Base-by-base conservation (phyloP, 2,797 vertebrate genomes). In the Rhinogobio ventralis region DNA sequence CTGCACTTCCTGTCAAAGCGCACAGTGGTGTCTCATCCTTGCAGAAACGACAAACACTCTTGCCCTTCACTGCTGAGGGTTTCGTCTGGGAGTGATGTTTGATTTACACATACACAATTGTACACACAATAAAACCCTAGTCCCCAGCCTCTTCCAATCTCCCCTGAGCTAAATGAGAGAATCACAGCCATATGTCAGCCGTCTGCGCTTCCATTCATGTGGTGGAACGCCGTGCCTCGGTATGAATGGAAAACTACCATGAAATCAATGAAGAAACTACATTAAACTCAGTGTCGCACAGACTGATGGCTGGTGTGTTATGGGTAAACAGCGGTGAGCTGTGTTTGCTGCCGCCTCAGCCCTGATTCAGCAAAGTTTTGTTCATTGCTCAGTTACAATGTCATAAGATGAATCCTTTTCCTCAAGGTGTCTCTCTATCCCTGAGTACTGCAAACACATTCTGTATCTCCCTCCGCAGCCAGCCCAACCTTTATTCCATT, bases 181-280 rank as follows among this genome's bases (percentile, higher is more conserved):
- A 77, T 83, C 62, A 83, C 74, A 86, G 79, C 81, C 83, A 86
- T 74, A 85, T 85, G 85, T 87, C 80, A 71, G 19, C 76, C 25
- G 28, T 64, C 55, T 87, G 66, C 23, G 25, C 19, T 67, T 25
- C 25, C 62, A 49, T 36, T 85, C 23, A 75, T 85, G 81, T 69
- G 68, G 67, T 39, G 14, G 20, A 64, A 62, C 14, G 60, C 51
- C 19, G 45, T 85, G 28, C 55, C 64, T 68, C 25, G 14, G 11
- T 66, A 81, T 85, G 36, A 84, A 78, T 80, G 84, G 81, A 83
- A 89, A 84, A 73, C 67, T 86, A 79, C 67, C 75, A 55, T 82
- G 80, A 89, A 89, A 75, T 85, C 75, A 75, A 39, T 71, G 36
- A 30, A 81, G 67, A 60, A 84, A 82, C 64, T 67, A 49, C 62